Conservation (phyloP, 1,140 invertebrate genomes). For the Ctenoplectra terminalis region DNA sequence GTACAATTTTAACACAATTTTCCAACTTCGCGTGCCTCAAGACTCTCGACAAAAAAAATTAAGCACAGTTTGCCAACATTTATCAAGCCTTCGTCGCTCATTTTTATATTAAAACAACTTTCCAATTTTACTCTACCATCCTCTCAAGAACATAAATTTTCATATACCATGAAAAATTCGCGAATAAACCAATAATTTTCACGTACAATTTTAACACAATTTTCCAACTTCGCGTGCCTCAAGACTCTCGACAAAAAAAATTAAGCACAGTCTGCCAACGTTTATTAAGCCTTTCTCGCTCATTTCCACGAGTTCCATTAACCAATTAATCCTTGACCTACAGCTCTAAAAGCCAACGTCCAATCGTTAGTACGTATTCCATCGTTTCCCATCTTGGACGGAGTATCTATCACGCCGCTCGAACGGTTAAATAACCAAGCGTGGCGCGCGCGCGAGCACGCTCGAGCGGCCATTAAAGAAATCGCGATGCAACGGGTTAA, state of each 20-base stretch:
- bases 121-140: no score
- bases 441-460: background rate
- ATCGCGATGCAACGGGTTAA: conserved; percentile 35
- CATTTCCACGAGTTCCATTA: background rate
- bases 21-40: background rate
- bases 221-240: background rate
- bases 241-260: background rate
- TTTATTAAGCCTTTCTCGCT: background rate
- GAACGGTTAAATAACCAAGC: conserved; percentile 2
- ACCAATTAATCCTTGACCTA: conserved; percentile 13
- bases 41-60: background rate
- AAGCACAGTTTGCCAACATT: background rate
- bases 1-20: no score
- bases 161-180: no score
- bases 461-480: conserved; percentile 19
- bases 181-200: no score
- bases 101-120: no score
- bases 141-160: no score
- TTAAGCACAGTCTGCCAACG: background rate
- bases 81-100: background rate
- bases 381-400: background rate
- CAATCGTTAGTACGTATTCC: background rate
- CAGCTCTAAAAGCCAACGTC: background rate
- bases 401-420: background rate
- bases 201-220: no score